A percentile compares a stretch with the other conserved stretches of the same genome.
phyloP scores from a whole-genome alignment of 2,888 invertebrate species.

The Yponomeuta plumbellus region DNA sequence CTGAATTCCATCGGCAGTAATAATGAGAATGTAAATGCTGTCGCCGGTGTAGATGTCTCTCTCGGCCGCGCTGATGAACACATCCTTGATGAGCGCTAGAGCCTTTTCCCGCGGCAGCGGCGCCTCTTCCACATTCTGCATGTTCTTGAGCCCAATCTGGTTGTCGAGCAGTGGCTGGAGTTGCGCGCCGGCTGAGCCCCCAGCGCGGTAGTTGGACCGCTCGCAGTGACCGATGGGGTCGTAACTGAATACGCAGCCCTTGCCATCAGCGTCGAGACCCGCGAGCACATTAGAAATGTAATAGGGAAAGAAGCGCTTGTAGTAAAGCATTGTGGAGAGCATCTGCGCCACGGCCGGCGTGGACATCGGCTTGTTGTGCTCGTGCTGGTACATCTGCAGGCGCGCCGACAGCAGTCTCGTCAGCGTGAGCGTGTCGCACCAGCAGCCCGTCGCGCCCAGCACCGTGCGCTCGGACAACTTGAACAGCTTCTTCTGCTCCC shows the following conservation, averaged over 20 bases:
- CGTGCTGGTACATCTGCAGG: conserved; percentile 96
- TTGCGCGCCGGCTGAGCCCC: conserved; percentile 92
- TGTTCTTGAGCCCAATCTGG: conserved; percentile 94
- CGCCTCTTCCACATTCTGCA: conserved; percentile 80
- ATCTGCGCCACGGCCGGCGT: conserved; percentile 96
- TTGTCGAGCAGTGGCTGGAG: conserved; percentile 97
- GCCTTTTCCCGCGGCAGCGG: conserved; percentile 88
- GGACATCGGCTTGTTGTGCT: conserved; percentile 94
- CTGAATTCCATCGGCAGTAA: conserved; percentile 90
- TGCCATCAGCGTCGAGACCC: conserved; percentile 94
- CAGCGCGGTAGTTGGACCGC: conserved; percentile 88
- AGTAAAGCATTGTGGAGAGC: conserved; percentile 96
- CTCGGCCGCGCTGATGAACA: conserved; percentile 98
- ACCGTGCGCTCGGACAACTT: conserved; percentile 88
- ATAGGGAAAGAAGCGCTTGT: conserved; percentile 98
- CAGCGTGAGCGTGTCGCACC: conserved; percentile 96
- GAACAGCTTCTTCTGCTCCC: conserved; percentile 92
- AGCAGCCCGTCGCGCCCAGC: conserved; percentile 96
- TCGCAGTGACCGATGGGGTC: conserved; percentile 98
- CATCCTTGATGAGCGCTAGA: conserved; percentile 91
- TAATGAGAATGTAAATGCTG: conserved; percentile 88
- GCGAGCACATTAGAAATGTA: conserved; percentile 96
- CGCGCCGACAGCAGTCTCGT: conserved; percentile 89
- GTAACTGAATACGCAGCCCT: conserved; percentile 96
- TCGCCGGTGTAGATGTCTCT: conserved; percentile 99